Percentiles rank a stretch among this genome's conserved stretches.
phyloP scores from a whole-genome alignment of 2,888 invertebrate genomes.

The Cheilosia scutellata region DNA sequence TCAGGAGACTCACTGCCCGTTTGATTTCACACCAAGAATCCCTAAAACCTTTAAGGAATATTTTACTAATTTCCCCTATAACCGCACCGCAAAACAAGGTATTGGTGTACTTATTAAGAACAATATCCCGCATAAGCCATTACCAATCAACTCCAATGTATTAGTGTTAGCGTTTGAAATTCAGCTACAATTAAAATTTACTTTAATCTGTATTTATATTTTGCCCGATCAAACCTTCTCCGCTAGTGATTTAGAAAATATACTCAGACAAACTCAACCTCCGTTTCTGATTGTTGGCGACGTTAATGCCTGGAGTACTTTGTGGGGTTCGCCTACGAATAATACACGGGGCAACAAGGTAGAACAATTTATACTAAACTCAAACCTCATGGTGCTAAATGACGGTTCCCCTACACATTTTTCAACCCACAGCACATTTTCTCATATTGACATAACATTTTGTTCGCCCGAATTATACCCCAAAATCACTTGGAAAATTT shows the following conservation, averaged over 20 bases:
- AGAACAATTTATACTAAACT: constrained; percentile 29
- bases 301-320: constrained; percentile 44
- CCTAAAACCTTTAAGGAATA: constrained; percentile 49
- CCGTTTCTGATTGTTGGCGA: constrained; percentile 38
- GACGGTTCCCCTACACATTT: constrained; percentile 45
- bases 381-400: constrained; percentile 38
- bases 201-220: constrained; percentile 44
- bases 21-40: neutral
- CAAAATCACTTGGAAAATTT: neutral
- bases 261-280: neutral
- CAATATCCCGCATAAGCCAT: constrained; percentile 45
- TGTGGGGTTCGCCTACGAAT: constrained; percentile 31
- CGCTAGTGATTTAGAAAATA: constrained; percentile 6
- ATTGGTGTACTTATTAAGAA: constrained; percentile 28
- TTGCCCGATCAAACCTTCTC: constrained; percentile 32
- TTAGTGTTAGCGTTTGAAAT: constrained; percentile 38
- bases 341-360: constrained; percentile 35
- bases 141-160: constrained; percentile 30
- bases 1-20: constrained; percentile 65
- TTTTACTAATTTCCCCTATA: constrained; percentile 32
- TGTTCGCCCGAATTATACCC: too few relatives aligned
- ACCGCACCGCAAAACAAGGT: too few relatives aligned
- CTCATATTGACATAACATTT: too few relatives aligned
- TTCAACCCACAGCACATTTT: constrained; percentile 37
- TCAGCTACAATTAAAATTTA: constrained; percentile 10